Evolutionary conservation across 1,140 invertebrate genomes (phyloP), one percentile per base, ranked within the genome.

Genomic region (Riptortus pedestris): DNA sequence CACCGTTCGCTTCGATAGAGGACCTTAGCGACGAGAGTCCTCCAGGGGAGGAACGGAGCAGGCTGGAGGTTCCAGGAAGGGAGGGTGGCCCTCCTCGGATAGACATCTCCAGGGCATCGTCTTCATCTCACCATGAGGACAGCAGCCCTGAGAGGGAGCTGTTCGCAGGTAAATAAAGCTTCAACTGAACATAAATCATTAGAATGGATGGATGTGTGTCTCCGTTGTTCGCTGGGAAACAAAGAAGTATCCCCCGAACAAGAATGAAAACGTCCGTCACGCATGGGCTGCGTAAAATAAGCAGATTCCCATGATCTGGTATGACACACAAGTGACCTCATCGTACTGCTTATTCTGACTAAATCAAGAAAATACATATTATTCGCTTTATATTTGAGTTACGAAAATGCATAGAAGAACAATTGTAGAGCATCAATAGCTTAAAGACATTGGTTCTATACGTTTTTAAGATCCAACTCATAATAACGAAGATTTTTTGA

Each of bases 1-100:
- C 91, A 72, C 91, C 91, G 72, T 88, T 93, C 75, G 91, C 91
- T 73, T 93, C 90, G 66, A 91, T 93, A 76, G 89, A 92, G 79
- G 89, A 91, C 78, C 80, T 89, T 71, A 88, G 87, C 69, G 89
- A 91, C 76, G 83, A 83, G 57, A 84, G 81, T 71, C 81, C 84
- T 9, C 80, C 80, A 79, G 66, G 80, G 78, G 70, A 75, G 77
- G 71, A 65, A 20, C 66, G 63, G 27, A 74, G 79, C 64, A 79
- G 81, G 58, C 67, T 66, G 26, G 69, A 66, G 61, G 77, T 86
- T 74, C 83, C 84, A n/a, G 83, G 83, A 65, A 85, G 86, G 72
- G 83, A 84, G 69, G 74, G 74, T 27, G 74, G 73, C 65, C 87
- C 88, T 43, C 90, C 89, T 1, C 81, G 89, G 67, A 92, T 91